A percentile compares a stretch with the other conserved stretches of the same genome.
These are phyloP conservation scores for Drosophila athabasca DNA, from an alignment of 1,140 invertebrate genomes.

Conservation along the genomic window DNA sequence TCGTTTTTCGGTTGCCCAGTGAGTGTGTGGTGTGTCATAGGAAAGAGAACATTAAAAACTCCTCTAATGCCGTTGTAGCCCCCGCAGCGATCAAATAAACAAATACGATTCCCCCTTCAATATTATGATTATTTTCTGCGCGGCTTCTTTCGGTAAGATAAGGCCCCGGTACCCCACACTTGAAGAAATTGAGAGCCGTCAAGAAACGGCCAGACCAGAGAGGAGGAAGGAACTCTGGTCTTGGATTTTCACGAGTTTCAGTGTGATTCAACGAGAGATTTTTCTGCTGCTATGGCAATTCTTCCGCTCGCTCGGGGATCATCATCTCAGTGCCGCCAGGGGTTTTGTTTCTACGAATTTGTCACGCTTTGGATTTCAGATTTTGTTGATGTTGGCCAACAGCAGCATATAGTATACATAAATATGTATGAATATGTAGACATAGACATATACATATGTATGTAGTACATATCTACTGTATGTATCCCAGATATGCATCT, in stretches of 20 bases:
- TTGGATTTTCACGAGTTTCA: slow-evolving; percentile 12
- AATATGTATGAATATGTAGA: not conserved
- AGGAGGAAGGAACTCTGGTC: slow-evolving; percentile 11
- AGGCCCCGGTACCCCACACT: slow-evolving; percentile 12
- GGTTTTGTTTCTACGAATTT: slow-evolving; percentile 71
- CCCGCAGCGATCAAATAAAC: slow-evolving; percentile 65
- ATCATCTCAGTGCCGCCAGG: slow-evolving; percentile 3
- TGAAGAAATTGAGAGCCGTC: no score
- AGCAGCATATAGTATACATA: slow-evolving; percentile 16
- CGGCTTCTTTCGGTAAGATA: slow-evolving; percentile 52
- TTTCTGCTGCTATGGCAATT: slow-evolving; percentile 73
- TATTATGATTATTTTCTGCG: slow-evolving; percentile 32
- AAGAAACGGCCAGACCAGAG: no score
- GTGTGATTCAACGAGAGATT: slow-evolving; percentile 4
- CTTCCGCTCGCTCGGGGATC: slow-evolving; percentile 26
- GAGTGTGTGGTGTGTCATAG: slow-evolving; percentile 39
- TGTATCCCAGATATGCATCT: no score
- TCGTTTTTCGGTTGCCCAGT: slow-evolving; percentile 43
- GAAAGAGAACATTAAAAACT: slow-evolving; percentile 67
- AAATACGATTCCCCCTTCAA: slow-evolving; percentile 52
- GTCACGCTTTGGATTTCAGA: slow-evolving; percentile 79
- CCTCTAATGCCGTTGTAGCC: slow-evolving; percentile 54
- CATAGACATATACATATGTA: not conserved
- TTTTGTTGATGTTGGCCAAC: slow-evolving; percentile 77
- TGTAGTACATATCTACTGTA: no score